These are phyloP conservation scores for Monoplex corrugatus DNA, from an alignment of 2,888 invertebrate species.

Conservation along the genomic window DNA sequence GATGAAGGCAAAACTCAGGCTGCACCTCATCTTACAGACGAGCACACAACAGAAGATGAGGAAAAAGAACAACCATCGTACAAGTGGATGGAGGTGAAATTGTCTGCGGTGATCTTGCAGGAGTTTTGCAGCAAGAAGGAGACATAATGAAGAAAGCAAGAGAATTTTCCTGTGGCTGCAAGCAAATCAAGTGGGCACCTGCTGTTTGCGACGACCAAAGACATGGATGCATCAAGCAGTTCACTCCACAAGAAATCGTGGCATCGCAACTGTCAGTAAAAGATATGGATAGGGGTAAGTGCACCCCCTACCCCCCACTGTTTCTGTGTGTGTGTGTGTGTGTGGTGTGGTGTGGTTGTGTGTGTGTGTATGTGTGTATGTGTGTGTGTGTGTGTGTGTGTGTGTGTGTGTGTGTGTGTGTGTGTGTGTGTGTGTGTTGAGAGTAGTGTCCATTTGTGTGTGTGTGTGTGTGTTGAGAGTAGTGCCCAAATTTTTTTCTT, in stretches of 20 bases:
- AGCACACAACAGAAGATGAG: no score
- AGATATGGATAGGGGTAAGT: constrained; percentile 13
- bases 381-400: background rate
- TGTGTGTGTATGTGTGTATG: background rate
- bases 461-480: background rate
- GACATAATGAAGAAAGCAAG: no score
- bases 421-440: no score
- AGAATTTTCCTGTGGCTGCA: background rate
- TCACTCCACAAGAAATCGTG: background rate
- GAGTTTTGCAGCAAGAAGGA: background rate
- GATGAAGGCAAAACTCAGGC: no score
- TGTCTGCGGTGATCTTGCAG: background rate
- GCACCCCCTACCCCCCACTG: background rate
- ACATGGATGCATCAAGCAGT: background rate
- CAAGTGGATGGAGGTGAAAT: background rate
- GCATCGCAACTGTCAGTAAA: background rate
- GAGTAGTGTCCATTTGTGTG: no score
- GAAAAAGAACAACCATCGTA: background rate
- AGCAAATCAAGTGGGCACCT: background rate
- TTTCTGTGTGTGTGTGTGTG: no score
- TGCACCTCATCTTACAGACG: no score
- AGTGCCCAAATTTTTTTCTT: background rate
- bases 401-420: background rate
- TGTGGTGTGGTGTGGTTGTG: background rate
- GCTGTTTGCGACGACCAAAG: background rate